A percentile compares a stretch with the other conserved stretches of the same genome.
Evolutionary conservation across 2,113 vertebrate species (phyloP).

Genomic region (Morone saxatilis): DNA sequence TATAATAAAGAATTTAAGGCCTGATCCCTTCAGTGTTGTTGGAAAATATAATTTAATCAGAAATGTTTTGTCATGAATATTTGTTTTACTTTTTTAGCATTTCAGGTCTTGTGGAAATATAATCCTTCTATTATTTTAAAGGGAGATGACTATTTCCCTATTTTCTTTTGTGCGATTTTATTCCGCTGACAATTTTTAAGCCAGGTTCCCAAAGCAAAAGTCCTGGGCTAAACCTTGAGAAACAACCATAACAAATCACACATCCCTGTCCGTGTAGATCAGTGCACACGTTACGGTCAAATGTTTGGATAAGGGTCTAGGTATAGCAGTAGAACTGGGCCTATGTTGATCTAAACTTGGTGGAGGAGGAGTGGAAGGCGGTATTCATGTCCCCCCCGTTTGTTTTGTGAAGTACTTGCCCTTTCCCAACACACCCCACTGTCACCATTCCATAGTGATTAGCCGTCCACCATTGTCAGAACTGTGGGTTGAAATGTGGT

Average conservation of each 20-base stretch:
- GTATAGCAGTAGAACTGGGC: conserved; percentile 40
- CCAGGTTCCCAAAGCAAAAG: conserved; percentile 16
- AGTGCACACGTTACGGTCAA: conserved; percentile 56
- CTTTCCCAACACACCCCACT: conserved; percentile 64
- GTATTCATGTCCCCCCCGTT: conserved; percentile 36
- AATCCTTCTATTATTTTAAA: conserved; percentile 41
- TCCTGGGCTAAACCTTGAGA: conserved; percentile 14
- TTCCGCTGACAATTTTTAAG: conserved; percentile 23
- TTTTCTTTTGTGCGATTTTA: conserved; percentile 13
- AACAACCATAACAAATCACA: conserved; percentile 2
- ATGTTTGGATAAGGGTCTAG: conserved; percentile 39
- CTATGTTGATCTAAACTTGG: conserved; percentile 43
- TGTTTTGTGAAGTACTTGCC: conserved; percentile 61
- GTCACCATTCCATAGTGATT: conserved; percentile 77
- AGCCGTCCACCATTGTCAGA: conserved; percentile 64
- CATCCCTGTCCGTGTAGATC: conserved; percentile 25
- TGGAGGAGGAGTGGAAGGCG: conserved; percentile 76
- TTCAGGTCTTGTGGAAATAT: conserved; percentile 44
- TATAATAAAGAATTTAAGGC: conserved; percentile 13
- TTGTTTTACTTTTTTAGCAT: conserved; percentile 19
- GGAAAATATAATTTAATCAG: conserved; percentile 50
- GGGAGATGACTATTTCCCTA: conserved; percentile 3
- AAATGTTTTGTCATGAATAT: conserved; percentile 27
- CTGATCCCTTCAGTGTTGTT: conserved; percentile 40
- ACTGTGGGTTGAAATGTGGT: conserved; percentile 47